Base-by-base conservation (phyloP, 2,113 vertebrate genomes). In the Strix uralensis region DNA sequence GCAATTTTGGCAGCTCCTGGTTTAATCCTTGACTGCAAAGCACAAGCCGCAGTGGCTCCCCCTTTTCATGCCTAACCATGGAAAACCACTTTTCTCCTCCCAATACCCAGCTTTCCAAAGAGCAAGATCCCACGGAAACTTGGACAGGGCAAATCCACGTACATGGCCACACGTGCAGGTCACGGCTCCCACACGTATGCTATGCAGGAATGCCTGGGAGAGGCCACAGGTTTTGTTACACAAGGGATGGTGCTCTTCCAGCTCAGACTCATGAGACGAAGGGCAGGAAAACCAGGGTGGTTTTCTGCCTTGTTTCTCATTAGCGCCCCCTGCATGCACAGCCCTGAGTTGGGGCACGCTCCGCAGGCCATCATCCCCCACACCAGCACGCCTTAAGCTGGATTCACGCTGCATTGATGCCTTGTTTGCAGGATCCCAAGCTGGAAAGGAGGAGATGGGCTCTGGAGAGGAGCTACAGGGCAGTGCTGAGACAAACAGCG, bases 331-430 rank as follows among this genome's bases (percentile, higher is more conserved):
- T 32, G 75, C 30, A 38, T 1, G 9, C 34, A 52, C 8, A 66
- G 47, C 58, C 44, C 59, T 0, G 5, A 44, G 34, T 4, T 4
- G 1, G 57, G 74, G 49, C 44, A 69, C 9, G 12, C 34, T 67
- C 71, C 3, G 1, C 61, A 74, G 40, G n/a, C 54, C 25, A 2
- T 11, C 69, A 90, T 23, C 88, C 40, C 8, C 3, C 32, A 47
- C 61, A 8, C 10, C 5, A 5, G 30, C 70, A n/a, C 0, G 2
- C 20, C 61, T n/a, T 36, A 38, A 1, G 4, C 71, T 3, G 2
- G 71, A 58, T 57, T 92, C 79, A 38, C 1, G 1, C 36, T 2
- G 15, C 13, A 4, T 12, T 0, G 0, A 25, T 36, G 49, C 51
- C 62, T 42, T 25, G 14, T 66, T 69, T 73, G 34, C n/a, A 83